Base-by-base conservation (phyloP, 1,140 invertebrate species). In the Aradophagus sp. region DNA sequence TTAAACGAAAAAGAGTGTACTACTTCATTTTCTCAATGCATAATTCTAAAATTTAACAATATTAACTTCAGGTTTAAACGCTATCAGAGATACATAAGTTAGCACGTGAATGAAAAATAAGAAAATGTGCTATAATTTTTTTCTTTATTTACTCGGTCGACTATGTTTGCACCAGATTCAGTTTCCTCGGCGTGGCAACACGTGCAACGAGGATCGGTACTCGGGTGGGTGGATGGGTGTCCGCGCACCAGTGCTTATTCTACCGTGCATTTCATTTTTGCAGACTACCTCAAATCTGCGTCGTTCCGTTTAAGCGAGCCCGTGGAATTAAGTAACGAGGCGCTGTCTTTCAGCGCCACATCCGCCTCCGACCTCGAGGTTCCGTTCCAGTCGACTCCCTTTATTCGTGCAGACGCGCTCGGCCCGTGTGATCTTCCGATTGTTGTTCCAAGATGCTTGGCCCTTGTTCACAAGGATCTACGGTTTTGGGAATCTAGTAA, bases 291-390 rank as follows among this genome's bases (percentile, higher is more conserved):
- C 69, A 73, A 79, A 77, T 77, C 79, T 76, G 76, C 79, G 78
- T 79, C 77, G 78, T 80, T 81, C 79, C 79, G 80, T 81, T 81
- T 80, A 81, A 81, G 73, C 78, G 75, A 79, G 55, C 76, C 74
- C 75, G 75, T 77, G 74, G 79, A 80, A 80, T 81, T 80, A 80
- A 81, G 78, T 81, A 81, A 81, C 77, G 74, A 79, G 72, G 56
- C 76, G 71, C 77, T 81, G 77, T 80, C 77, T 81, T 78, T 80
- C 79, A 81, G 75, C 77, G 73, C 73, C 69, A 77, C 73, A 78
- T 81, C 79, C 76, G 76, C 73, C 77, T 80, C 70, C 61, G 61
- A 69, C 42, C 34, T 73, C 58, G 45, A 16, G 29, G 23, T 42
- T 45, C 35, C 10, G 2, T 5, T 8, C 11, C 52, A 48, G 44